Evolutionary conservation across 2,797 vertebrate genomes (phyloP), one percentile per base, ranked within the genome.

Genomic region (Onychomys arenicola): DNA sequence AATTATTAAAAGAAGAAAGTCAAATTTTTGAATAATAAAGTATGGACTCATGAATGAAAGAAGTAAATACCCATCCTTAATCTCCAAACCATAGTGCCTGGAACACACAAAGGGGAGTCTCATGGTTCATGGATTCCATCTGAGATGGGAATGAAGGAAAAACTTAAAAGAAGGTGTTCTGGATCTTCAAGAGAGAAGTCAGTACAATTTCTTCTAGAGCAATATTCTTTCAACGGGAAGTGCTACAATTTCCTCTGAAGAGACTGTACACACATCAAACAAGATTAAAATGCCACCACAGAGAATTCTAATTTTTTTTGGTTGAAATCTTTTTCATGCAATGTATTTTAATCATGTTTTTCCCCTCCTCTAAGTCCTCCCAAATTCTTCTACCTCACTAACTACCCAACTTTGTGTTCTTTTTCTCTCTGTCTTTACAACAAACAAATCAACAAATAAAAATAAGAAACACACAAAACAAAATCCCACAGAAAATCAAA

Each of bases 1-100:
- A 87, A 92, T 87, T 77, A 86, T 57, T 93, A 21, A 55, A 81
- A 90, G 73, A 16, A 81, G 83, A 89, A 96, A 59, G 27, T 49
- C 29, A 37, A 49, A 21, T 34, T 88, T 49, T 81, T 81, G 16
- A 32, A 82, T 23, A 78, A 27, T 76, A 76, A 86, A 40, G 8
- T 57, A 21, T 52, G 55, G 32, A 61, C 40, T 82, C n/a, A 17
- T 86, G 37, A 69, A 80, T 25, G 59, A 49, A 83, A 75, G 32
- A 46, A 78, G 3, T 67, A 49, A 69, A 29, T 57, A 71, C n/a
- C 1, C 34, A 75, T 61, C 27, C 52, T 37, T 19, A 49, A 81
- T 16, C 55, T 65, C 83, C 52, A 43, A 61, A 40, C 14, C 8
- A 46, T 52, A 81, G 25, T 12, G 6, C 52, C 52, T 9, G 16